Conservation (phyloP, 2,797 vertebrate genomes). For the Paedocypris micromegethes region DNA sequence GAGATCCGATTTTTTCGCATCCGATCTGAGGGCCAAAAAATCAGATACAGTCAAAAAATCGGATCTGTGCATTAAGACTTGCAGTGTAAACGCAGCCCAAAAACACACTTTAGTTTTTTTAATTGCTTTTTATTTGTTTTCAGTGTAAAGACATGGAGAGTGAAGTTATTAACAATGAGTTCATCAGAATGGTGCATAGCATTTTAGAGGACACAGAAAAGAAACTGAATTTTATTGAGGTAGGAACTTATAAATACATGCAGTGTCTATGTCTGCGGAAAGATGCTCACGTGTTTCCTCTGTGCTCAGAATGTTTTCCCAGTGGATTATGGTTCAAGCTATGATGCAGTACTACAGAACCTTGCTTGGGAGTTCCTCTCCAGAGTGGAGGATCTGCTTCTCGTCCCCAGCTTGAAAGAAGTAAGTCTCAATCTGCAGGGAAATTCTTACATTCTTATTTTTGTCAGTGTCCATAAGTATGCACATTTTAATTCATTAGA, state of each 20-base stretch:
- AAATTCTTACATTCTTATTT: no score
- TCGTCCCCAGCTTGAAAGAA: conserved; percentile 67
- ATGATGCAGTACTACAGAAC: conserved; percentile 67
- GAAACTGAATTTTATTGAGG: conserved; percentile 61
- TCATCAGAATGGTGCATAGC: conserved; percentile 58
- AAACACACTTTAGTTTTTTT: background rate
- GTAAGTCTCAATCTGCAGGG: conserved; percentile 50
- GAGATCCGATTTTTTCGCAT: no score
- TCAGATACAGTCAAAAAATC: no score
- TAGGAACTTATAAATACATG: conserved; percentile 20
- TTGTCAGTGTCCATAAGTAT: no score
- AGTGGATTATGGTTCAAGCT: conserved; percentile 68
- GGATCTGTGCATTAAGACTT: no score
- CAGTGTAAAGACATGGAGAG: conserved; percentile 50
- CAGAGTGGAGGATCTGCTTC: conserved; percentile 70
- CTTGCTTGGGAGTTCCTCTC: conserved; percentile 74
- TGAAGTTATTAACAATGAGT: conserved; percentile 49
- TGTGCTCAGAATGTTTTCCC: conserved; percentile 67
- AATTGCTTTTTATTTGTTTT: background rate
- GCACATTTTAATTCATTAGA: no score
- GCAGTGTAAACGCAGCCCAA: no score
- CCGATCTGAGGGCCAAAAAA: no score
- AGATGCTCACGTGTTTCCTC: background rate
- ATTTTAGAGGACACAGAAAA: conserved; percentile 61
- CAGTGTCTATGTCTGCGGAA: background rate